Evolutionary conservation across 2,888 invertebrate species (phyloP), one percentile per base, ranked within the genome.

Genomic region (Pammene aurita): DNA sequence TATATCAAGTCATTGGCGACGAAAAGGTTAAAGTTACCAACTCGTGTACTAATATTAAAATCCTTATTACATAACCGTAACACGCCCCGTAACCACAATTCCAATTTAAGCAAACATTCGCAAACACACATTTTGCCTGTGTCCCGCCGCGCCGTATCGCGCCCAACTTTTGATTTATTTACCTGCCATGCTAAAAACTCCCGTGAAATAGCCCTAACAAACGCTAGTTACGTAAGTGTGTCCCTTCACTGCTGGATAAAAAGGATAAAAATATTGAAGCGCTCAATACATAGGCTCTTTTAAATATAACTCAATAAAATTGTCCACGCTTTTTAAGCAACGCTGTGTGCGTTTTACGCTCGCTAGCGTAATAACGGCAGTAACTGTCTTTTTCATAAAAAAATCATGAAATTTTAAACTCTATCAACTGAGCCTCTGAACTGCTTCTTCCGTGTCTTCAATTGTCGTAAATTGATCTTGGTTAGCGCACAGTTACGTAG

Each of bases 121-220:
- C 46, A 35, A 26, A 46, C 54, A 44, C 44, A 58, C 38, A 44
- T 46, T 58, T 44, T 14, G 2, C 11, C 35, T 46, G 46, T 18
- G 26, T 41, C 61, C 50, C 50, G 16, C 42, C 44, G 60, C 46
- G 26, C 38, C 70, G 66, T 72, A 70, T 72, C 72, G 68, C 48
- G 63, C 34, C 16, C 46, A 72, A 72, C 72, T 73, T 72, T 64
- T 73, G 72, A 73, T 73, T 73, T 73, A 73, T 70, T 66, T 60
- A 72, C 70, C 57, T 38, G n/a, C 48, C 18, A 41, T 44, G 16
- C 50, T 48, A 58, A 63, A 13, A 68, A 63, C 63, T 63, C 50
- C 50, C 62, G 26, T 63, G 63, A 68, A 68, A 68, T 62, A 41
- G 48, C 55, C 62, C 14, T 56, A 57, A 44, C 52, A 57, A 55